Conservation (phyloP, 2,113 vertebrate species). For the Hydrochoerus hydrochaeris region DNA sequence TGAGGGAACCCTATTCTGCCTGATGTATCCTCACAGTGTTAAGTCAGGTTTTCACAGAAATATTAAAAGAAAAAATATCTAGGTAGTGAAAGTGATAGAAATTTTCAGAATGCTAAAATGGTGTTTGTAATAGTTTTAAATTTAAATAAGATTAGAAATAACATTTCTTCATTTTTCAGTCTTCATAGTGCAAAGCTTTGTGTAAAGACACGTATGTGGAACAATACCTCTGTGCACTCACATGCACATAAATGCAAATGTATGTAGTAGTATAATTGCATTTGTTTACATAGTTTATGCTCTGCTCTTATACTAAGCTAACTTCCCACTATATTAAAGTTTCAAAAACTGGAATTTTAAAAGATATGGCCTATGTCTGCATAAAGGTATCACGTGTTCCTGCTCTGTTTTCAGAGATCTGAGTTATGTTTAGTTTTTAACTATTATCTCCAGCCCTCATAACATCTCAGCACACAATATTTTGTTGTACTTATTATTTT, state of each 20-base stretch:
- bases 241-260: neutral
- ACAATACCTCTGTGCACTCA: rapidly evolving
- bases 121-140: neutral
- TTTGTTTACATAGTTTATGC: neutral
- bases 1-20: neutral
- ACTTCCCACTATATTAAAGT: neutral
- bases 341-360: neutral
- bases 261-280: neutral
- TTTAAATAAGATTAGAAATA: neutral
- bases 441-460: neutral
- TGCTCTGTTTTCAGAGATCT: neutral
- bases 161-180: neutral
- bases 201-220: neutral
- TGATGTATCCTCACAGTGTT: neutral
- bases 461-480: neutral
- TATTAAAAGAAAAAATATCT: neutral
- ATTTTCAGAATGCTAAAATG: neutral
- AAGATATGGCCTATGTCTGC: neutral
- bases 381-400: neutral
- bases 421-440: neutral
- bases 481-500: neutral
- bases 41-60: neutral
- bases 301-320: neutral
- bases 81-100: neutral
- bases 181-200: neutral